Evolutionary conservation across 1,140 invertebrate genomes (phyloP).

Genomic region (Calephelis nemesis): DNA sequence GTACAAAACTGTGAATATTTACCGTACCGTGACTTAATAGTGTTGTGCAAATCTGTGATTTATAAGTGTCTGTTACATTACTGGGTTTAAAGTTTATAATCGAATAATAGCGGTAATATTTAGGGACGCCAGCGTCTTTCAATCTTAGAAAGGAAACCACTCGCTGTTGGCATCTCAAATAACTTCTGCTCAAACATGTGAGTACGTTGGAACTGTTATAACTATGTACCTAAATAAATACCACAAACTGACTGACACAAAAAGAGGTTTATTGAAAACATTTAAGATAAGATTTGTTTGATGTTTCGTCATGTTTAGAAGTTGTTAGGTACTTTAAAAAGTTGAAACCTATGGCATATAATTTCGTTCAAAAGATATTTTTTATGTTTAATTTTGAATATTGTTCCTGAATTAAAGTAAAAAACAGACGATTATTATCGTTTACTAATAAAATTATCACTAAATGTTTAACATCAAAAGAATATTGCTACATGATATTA

Average conservation of each 20-base stretch:
- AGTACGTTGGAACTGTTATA: slow-evolving; percentile 15
- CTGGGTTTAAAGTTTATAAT: slow-evolving; percentile 30
- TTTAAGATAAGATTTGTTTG: no score
- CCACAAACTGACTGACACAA: no score
- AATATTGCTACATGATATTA: no score
- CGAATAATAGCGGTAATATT: slow-evolving; percentile 51
- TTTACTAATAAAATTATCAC: no score
- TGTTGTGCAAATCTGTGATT: slow-evolving; percentile 49
- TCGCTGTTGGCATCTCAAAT: slow-evolving; percentile 31
- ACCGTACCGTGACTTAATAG: slow-evolving; percentile 21
- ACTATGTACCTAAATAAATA: slow-evolving; percentile 5
- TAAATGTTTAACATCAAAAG: no score
- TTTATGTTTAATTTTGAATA: neutral
- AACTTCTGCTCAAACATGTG: slow-evolving; percentile 19
- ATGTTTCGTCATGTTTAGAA: no score
- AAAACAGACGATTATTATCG: no score
- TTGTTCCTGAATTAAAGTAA: neutral
- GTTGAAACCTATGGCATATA: slow-evolving; percentile 1
- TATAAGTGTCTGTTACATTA: slow-evolving; percentile 50
- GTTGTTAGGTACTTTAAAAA: no score
- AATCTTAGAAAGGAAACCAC: slow-evolving; percentile 37
- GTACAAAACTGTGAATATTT: slow-evolving; percentile 22
- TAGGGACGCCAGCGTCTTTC: slow-evolving; percentile 40
- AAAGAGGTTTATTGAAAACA: no score
- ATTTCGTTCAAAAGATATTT: neutral